A percentile compares a stretch with the other conserved stretches of the same genome.
These are phyloP conservation scores for Sciaenops ocellatus DNA, from an alignment of 2,797 vertebrate genomes.

Conservation along the genomic window DNA sequence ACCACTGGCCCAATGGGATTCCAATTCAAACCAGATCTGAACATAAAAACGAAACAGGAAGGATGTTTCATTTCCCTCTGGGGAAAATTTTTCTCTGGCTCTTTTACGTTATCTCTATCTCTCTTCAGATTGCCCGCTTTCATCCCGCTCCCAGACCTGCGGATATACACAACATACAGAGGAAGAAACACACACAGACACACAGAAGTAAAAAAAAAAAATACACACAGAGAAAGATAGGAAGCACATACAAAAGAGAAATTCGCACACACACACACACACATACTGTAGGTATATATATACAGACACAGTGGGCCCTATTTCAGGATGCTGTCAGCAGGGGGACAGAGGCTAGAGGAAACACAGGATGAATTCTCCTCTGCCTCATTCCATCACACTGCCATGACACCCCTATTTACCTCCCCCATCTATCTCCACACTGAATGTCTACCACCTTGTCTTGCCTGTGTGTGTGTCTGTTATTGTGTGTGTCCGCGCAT, in stretches of 20 bases:
- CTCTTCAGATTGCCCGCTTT: conserved; percentile 59
- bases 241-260: conserved; percentile 48
- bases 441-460: conserved; percentile 73
- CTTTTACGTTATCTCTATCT: conserved; percentile 61
- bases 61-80: conserved; percentile 61
- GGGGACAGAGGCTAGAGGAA: conserved; percentile 80
- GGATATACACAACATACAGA: conserved; percentile 55
- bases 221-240: conserved; percentile 17
- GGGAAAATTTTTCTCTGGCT: conserved; percentile 32
- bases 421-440: conserved; percentile 80
- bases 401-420: conserved; percentile 85
- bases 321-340: conserved; percentile 83
- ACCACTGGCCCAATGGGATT: conserved; percentile 65
- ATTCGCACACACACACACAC: conserved; percentile 11
- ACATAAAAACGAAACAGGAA: conserved; percentile 62
- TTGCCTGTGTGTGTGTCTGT: conserved; percentile 11
- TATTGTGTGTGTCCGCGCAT: too few relatives aligned
- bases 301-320: conserved; percentile 77
- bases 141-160: conserved; percentile 62
- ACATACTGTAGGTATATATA: conserved; percentile 57
- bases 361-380: conserved; percentile 83
- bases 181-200: conserved; percentile 34
- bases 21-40: conserved; percentile 61
- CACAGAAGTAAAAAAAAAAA: conserved; percentile 25
- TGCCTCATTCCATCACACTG: conserved; percentile 83